Evolutionary conservation across 2,113 vertebrate species (phyloP), one percentile per base, ranked within the genome.

Genomic region (Ceratotherium simum): DNA sequence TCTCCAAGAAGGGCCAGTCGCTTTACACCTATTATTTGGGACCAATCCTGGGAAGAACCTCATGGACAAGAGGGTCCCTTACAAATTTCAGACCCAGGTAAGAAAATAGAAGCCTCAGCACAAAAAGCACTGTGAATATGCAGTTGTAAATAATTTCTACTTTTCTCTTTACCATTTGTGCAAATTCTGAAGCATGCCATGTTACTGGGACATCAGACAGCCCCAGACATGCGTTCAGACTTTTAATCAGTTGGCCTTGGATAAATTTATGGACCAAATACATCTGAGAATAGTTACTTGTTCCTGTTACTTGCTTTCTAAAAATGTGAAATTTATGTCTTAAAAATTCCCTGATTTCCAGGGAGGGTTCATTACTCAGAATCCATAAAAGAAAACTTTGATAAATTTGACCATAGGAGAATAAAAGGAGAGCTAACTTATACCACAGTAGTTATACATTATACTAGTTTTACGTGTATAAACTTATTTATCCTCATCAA

Each of bases 211-310:
- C 14, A 84, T 88, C 12, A 39, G 67, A 81, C 12, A 56, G 13
- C 0, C 8, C 8, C 17, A 39, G 36, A 70, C 1, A 70, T 27
- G 1, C 1, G n/a, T 20, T 89, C 16, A 73, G 6, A 7, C 4
- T 79, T 95, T 80, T 39, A 73, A 69, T 64, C 67, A 91, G 75
- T 89, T 93, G 72, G 16, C 8, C 46, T 96, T 54, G 12, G 54
- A 33, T 81, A 58, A 95, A 93, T 46, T 48, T 5, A 23, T 48
- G 33, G 60, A 48, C 10, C 5, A 94, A 84, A 78, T 90, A 20
- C 8, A 29, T 76, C 6, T 39, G 23, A 95, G 7, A 70, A 76
- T 56, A 83, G 4, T 90, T 70, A 56, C 7, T 79, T 90, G 1
- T 83, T 90, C 33, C 20, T 75, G 3, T 21, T 93, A 33, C 16